Evolutionary conservation across 2,797 vertebrate species (phyloP).

Genomic region (Chiropotes sagulatus): DNA sequence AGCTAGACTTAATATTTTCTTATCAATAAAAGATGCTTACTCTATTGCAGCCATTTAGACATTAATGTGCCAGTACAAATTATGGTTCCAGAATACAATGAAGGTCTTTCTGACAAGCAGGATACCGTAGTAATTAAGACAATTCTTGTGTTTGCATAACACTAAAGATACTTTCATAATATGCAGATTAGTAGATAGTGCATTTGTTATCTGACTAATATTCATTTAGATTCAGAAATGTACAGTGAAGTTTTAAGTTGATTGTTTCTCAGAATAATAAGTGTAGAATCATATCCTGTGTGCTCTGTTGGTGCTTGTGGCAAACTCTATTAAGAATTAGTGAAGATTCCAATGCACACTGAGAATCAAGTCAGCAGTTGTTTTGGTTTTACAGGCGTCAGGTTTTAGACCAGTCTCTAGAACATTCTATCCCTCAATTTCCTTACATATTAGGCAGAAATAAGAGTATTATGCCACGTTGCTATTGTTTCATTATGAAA

Average conservation of each 20-base stretch:
- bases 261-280: neutral
- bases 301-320: neutral
- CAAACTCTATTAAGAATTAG: neutral
- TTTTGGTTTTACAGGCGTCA: neutral
- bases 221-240: neutral
- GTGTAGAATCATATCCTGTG: neutral
- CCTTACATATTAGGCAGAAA: neutral
- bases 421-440: neutral
- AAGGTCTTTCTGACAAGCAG: neutral
- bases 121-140: neutral
- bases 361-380: neutral
- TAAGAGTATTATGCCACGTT: neutral
- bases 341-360: rapidly evolving
- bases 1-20: neutral
- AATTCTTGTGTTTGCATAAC: neutral
- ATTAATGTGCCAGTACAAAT: neutral
- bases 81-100: neutral
- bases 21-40: neutral
- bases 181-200: neutral
- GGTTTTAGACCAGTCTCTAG: neutral
- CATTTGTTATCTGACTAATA: neutral
- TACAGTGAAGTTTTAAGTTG: neutral
- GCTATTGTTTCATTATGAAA: neutral
- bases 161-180: neutral
- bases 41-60: neutral